These are phyloP conservation scores for Takifugu flavidus DNA, from an alignment of 2,113 vertebrate genomes.

Conservation along the genomic window DNA sequence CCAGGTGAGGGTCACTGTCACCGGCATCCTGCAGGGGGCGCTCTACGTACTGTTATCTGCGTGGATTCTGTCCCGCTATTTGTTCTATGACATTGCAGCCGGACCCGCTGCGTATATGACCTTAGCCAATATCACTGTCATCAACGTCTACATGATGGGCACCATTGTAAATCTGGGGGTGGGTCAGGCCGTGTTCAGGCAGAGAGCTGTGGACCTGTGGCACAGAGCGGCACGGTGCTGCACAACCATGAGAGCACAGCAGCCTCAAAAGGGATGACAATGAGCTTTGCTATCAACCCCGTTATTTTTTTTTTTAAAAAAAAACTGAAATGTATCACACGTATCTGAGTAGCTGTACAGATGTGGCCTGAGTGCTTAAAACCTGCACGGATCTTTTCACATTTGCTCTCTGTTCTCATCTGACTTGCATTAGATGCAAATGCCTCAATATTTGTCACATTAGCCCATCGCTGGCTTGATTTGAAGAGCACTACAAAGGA, in stretches of 20 bases:
- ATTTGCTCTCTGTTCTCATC: too few relatives aligned
- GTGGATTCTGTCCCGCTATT: rapidly evolving
- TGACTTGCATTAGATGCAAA: not conserved
- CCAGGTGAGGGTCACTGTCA: conserved; percentile 38
- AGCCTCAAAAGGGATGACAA: too few relatives aligned
- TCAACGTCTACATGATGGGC: conserved; percentile 19
- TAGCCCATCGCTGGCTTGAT: not conserved
- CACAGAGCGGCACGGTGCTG: conserved; percentile 8
- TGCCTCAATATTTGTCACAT: not conserved
- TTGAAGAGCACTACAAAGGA: not conserved
- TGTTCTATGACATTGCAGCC: rapidly evolving
- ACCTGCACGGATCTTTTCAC: too few relatives aligned
- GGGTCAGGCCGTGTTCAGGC: conserved; percentile 36
- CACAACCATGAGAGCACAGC: conserved; percentile 1
- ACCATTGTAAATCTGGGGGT: conserved; percentile 15
- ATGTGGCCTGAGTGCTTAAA: too few relatives aligned
- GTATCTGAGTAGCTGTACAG: too few relatives aligned
- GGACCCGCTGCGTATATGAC: rapidly evolving
- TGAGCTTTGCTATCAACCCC: too few relatives aligned
- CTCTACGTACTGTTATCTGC: not conserved
- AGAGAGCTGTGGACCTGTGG: conserved; percentile 19
- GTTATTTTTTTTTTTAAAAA: too few relatives aligned
- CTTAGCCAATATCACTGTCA: not conserved
- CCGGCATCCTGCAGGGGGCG: conserved; percentile 20
- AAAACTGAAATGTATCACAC: too few relatives aligned